These are phyloP conservation scores for Hydrotaea cyrtoneurina DNA, from an alignment of 2,888 invertebrate genomes.

Conservation along the genomic window DNA sequence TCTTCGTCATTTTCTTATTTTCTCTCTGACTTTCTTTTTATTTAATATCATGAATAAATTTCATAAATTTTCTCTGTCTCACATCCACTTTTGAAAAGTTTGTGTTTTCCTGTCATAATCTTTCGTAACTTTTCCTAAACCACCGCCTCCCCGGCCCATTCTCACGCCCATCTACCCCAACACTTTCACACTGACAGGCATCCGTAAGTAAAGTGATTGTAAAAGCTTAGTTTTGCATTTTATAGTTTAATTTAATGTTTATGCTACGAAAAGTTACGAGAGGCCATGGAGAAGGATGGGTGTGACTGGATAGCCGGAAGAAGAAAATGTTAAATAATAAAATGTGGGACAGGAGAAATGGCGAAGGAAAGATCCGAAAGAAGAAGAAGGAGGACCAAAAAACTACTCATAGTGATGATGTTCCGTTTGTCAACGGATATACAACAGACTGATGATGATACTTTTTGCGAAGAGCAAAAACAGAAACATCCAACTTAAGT, in stretches of 20 bases:
- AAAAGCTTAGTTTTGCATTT: constrained; percentile 41
- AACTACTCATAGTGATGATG: constrained; percentile 47
- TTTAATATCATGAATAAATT: constrained; percentile 32
- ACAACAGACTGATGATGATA: constrained; percentile 63
- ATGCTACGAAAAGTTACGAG: constrained; percentile 18
- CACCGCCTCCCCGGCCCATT: neutral
- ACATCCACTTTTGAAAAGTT: constrained; percentile 31
- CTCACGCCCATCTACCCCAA: neutral
- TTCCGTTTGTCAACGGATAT: constrained; percentile 65
- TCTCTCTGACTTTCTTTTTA: neutral
- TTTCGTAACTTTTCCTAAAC: constrained; percentile 2
- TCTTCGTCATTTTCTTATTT: neutral
- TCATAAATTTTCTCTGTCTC: constrained; percentile 14
- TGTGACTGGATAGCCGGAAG: constrained; percentile 1
- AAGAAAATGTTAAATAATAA: constrained; percentile 5
- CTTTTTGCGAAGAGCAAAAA: constrained; percentile 21
- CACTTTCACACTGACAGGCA: constrained; percentile 16
- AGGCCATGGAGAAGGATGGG: neutral
- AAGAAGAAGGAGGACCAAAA: constrained; percentile 9
- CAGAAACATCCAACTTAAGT: constrained; percentile 1
- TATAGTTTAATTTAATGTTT: constrained; percentile 41
- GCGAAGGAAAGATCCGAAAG: neutral
- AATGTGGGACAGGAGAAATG: neutral
- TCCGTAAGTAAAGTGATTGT: constrained; percentile 37
- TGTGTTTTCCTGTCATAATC: constrained; percentile 39